Evolutionary conservation across 2,113 vertebrate genomes (phyloP).

Genomic region (Chloebia gouldiae): DNA sequence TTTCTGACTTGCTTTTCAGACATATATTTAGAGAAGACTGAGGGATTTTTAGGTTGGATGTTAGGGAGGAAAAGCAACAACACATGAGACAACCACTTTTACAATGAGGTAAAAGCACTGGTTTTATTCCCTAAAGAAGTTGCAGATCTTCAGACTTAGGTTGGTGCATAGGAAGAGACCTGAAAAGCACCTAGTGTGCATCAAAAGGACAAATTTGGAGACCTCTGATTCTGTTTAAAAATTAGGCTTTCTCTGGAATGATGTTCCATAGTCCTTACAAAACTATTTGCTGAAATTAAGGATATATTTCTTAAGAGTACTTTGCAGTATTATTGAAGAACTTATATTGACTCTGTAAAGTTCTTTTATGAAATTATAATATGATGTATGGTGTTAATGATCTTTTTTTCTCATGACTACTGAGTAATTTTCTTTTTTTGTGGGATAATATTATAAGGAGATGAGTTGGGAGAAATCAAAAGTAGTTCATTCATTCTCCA

Average conservation of each 20-base stretch:
- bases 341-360: not conserved
- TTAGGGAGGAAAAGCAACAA: not conserved
- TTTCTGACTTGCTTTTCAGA: not conserved
- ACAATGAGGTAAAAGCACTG: not conserved
- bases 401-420: not conserved
- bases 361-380: constrained; percentile 8
- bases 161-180: not conserved
- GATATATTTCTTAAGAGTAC: constrained; percentile 18
- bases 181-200: not conserved
- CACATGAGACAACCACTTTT: not conserved
- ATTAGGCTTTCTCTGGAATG: not conserved
- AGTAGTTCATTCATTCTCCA: not conserved
- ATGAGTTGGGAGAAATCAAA: constrained; percentile 11
- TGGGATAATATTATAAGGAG: not conserved
- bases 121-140: not conserved
- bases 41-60: not conserved
- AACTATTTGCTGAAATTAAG: constrained; percentile 34
- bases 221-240: not conserved
- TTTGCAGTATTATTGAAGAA: constrained; percentile 28
- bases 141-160: not conserved
- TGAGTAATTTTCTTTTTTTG: constrained; percentile 36
- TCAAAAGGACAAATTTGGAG: not conserved
- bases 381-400: not conserved
- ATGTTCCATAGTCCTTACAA: not conserved
- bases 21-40: not conserved